phyloP scores from a whole-genome alignment of 2,888 invertebrate species.

The Hirtodrosophila duncani region DNA sequence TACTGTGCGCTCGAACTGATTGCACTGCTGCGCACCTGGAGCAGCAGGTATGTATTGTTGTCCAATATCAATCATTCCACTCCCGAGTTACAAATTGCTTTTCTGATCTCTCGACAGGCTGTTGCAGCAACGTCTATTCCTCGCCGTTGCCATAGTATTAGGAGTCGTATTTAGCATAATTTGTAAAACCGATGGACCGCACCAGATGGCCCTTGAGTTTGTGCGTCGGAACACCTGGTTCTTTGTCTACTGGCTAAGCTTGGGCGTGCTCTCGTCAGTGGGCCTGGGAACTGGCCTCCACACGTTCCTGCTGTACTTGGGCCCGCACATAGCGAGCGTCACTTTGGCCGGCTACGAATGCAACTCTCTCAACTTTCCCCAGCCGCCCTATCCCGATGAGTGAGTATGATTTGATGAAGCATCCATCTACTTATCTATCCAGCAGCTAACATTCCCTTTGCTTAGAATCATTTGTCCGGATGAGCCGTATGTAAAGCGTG shows the following conservation, averaged over 20 bases:
- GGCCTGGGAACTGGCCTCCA: slow-evolving; percentile 99
- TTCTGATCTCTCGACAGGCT: slow-evolving; percentile 52
- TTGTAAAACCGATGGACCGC: slow-evolving; percentile 77
- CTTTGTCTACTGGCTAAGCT: slow-evolving; percentile 90
- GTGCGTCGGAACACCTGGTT: slow-evolving; percentile 77
- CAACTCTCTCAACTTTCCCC: slow-evolving; percentile 94
- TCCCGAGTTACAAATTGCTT: background rate
- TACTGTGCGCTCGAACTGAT: slow-evolving; percentile 88
- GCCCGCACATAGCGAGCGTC: slow-evolving; percentile 99
- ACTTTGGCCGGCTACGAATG: slow-evolving; percentile 99
- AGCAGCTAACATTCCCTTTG: slow-evolving; percentile 42
- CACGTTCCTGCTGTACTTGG: slow-evolving; percentile 98
- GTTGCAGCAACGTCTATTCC: slow-evolving; percentile 74
- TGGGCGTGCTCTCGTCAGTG: slow-evolving; percentile 97
- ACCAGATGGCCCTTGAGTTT: slow-evolving; percentile 75
- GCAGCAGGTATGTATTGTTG: slow-evolving; percentile 79
- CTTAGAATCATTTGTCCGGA: slow-evolving; percentile 94
- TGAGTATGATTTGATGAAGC: slow-evolving; percentile 79
- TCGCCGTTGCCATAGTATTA: slow-evolving; percentile 75
- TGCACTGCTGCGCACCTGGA: slow-evolving; percentile 81
- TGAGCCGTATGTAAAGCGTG: slow-evolving; percentile 81
- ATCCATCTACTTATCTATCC: background rate
- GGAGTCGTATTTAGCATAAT: slow-evolving; percentile 74
- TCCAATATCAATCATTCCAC: background rate
- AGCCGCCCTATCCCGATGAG: slow-evolving; percentile 99